phyloP scores from a whole-genome alignment of 2,113 vertebrate genomes.

The Orcinus orca region DNA sequence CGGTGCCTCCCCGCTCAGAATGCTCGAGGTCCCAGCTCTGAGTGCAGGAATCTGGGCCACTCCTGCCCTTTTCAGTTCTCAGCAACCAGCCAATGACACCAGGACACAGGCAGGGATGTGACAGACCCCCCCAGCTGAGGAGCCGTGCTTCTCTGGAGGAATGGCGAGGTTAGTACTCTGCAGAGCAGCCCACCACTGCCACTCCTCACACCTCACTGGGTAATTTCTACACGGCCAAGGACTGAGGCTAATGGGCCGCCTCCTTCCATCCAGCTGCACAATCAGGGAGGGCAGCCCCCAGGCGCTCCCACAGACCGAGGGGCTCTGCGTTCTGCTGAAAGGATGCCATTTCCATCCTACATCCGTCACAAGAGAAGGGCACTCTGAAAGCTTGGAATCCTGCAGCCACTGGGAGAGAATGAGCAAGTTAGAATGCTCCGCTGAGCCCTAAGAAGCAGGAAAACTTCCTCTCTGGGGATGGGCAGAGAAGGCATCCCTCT shows the following conservation, averaged over 20 bases:
- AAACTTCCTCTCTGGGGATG: constrained; percentile 9
- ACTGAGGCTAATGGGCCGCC: constrained; percentile 42
- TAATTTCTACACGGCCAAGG: constrained; percentile 43
- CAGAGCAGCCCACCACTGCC: background rate
- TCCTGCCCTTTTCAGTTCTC: background rate
- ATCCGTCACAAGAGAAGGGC: constrained; percentile 14
- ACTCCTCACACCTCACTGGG: constrained; percentile 30
- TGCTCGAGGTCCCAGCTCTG: background rate
- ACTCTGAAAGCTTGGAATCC: constrained; percentile 43
- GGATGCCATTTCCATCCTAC: constrained; percentile 22
- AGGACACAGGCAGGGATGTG: background rate
- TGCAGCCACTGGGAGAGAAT: background rate
- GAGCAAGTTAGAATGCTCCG: background rate
- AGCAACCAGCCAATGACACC: background rate
- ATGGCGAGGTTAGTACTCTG: background rate
- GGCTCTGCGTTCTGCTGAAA: constrained; percentile 37
- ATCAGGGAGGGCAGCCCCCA: background rate
- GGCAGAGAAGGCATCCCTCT: constrained; percentile 18
- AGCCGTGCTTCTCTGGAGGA: background rate
- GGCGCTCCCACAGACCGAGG: constrained; percentile 1
- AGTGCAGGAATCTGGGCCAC: background rate
- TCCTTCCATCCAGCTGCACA: constrained; percentile 38
- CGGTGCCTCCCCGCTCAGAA: background rate
- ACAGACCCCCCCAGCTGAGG: background rate
- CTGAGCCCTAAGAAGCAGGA: constrained; percentile 28